Evolutionary conservation across 2,113 vertebrate species (phyloP).

Genomic region (Choloepus hoffmanni): DNA sequence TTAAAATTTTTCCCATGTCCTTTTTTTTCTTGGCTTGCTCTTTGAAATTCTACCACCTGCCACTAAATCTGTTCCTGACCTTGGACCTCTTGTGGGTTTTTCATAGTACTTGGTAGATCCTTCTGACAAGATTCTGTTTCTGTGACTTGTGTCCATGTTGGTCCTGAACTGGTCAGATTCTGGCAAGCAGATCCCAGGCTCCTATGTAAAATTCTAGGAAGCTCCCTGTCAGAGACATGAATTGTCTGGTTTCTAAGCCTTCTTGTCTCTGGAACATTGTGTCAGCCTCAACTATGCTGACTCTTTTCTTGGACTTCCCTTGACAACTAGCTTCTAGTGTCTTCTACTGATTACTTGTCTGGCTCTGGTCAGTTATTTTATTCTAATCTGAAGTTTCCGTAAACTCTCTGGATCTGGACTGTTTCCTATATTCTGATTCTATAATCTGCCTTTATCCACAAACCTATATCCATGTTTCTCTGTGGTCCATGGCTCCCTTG

Average conservation of each 20-base stretch:
- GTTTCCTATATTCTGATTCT: constrained; percentile 14
- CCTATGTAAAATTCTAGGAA: neutral
- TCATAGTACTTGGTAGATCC: constrained; percentile 1
- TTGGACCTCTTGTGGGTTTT: constrained; percentile 31
- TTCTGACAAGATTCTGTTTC: constrained; percentile 31
- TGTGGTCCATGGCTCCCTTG: neutral
- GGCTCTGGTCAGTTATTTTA: neutral
- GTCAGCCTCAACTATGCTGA: neutral
- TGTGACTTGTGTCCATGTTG: neutral
- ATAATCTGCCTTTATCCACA: constrained; percentile 7
- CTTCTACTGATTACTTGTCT: constrained; percentile 8
- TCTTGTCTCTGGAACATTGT: neutral
- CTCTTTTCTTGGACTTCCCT: neutral
- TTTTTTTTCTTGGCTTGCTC: constrained; percentile 43
- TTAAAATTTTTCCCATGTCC: constrained; percentile 20
- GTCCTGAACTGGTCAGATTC: constrained; percentile 32
- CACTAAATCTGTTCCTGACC: constrained; percentile 59
- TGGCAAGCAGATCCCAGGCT: neutral
- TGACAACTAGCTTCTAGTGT: neutral
- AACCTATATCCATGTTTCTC: constrained; percentile 17
- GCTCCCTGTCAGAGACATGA: neutral
- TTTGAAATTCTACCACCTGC: constrained; percentile 41
- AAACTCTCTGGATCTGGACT: neutral
- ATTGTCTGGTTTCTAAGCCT: neutral
- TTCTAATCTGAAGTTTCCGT: constrained; percentile 27